Evolutionary conservation across 2,797 vertebrate genomes (phyloP), one percentile per base, ranked within the genome.

Genomic region (Ciconia nigra): DNA sequence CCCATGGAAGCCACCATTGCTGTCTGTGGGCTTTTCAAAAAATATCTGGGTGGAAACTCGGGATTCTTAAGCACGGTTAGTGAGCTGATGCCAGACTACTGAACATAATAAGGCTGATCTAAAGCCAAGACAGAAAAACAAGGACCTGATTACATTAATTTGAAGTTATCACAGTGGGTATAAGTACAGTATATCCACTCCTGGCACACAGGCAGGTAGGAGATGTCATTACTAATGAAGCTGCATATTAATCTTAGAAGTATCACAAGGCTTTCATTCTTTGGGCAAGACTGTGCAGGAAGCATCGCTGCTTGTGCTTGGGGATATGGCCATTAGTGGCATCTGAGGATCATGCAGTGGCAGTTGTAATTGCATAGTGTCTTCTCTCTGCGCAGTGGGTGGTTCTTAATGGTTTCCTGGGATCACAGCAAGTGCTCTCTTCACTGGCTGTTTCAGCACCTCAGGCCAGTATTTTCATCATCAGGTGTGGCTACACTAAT

Each of bases 261-360:
- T 12, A 69, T 5, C 62, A 13, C 2, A 17, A 61, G 13, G 10
- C 25, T 79, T 46, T 52, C 33, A 15, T 25, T 58, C 13, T 71
- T 35, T 9, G 44, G 29, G 28, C 25, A 63, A 49, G 39, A 8
- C 54, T 20, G 44, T 11, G 65, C 65, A 63, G 49, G 33, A 15
- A 65, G n/a, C 26, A 6, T 13, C 51, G 29, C 51, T 65, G 37
- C 46, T 69, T 18, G 4, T 31, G 41, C 51, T 33, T 20, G 35
- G 39, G 54, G 54, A 67, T 9, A 1, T 0, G 22, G 54, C 54
- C 74, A 28, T 66, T 6, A 69, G 67, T 7, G 18, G 44, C 55
- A 62, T 2, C 35, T 9, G 4, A 29, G 76, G 71, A 29, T 42
- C 2, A 0, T 0, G 13, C 1, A 4, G 47, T 13, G 37, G 52